These are phyloP conservation scores for Noctua janthina DNA, from an alignment of 2,888 invertebrate genomes.

Conservation along the genomic window DNA sequence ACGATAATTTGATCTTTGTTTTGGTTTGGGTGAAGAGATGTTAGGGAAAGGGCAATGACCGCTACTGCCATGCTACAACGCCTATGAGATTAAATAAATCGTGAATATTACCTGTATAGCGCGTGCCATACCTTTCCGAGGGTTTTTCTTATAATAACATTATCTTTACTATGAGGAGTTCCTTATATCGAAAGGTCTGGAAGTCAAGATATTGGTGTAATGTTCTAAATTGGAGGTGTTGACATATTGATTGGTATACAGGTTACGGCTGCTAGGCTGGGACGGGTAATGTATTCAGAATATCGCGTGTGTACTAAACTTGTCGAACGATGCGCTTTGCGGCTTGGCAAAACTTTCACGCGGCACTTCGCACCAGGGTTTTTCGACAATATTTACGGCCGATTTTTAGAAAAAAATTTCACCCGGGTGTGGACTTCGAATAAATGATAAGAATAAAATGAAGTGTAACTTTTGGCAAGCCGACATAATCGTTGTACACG, in stretches of 20 bases:
- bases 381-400: neutral
- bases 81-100: neutral
- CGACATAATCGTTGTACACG: conserved; percentile 45
- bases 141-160: neutral
- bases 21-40: neutral
- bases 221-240: conserved; percentile 32
- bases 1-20: neutral
- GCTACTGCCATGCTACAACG: neutral
- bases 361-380: neutral
- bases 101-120: neutral
- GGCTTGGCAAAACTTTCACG: conserved; percentile 60
- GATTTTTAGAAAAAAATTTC: no score
- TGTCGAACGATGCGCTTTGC: conserved; percentile 46
- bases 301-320: conserved; percentile 71
- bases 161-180: neutral
- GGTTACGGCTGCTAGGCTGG: conserved; percentile 94
- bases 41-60: neutral
- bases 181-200: neutral
- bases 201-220: neutral
- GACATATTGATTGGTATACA: conserved; percentile 80
- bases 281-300: conserved; percentile 91
- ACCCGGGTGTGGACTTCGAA: neutral
- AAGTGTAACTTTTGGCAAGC: conserved; percentile 42
- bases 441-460: neutral
- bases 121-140: neutral